These are phyloP conservation scores for Dicranocentrus wangi DNA, from an alignment of 2,888 invertebrate genomes.

Conservation along the genomic window DNA sequence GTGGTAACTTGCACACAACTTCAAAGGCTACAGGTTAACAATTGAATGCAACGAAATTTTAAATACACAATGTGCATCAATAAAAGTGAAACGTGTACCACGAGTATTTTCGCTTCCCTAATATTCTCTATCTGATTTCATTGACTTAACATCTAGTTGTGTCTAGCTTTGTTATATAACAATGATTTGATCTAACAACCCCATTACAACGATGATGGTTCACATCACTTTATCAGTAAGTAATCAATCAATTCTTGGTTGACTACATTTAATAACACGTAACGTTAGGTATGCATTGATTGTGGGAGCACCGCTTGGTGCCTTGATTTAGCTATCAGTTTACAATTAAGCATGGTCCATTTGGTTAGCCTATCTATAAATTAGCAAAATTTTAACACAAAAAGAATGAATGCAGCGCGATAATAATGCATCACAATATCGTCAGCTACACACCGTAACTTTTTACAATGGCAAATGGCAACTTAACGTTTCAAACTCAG, in stretches of 20 bases:
- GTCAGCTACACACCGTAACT: conserved; percentile 41
- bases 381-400: conserved; percentile 31
- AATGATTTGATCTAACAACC: not conserved
- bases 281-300: conserved; percentile 59
- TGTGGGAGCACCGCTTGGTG: conserved; percentile 60
- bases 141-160: conserved; percentile 3
- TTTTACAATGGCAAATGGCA: conserved; percentile 1
- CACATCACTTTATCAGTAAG: not conserved
- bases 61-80: not conserved
- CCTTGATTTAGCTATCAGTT: conserved; percentile 36
- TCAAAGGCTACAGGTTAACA: conserved; percentile 1
- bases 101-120: not conserved
- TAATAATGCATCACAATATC: conserved; percentile 50
- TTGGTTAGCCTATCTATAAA: conserved; percentile 42
- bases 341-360: conserved; percentile 54
- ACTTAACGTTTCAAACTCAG: conserved; percentile 1
- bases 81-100: not conserved
- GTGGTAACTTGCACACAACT: conserved; percentile 60
- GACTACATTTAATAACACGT: conserved; percentile 23
- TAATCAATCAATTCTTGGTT: conserved; percentile 19
- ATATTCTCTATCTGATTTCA: not conserved
- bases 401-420: not conserved
- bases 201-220: conserved; percentile 1
- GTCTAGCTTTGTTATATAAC: not conserved
- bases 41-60: not conserved